Evolutionary conservation across 2,888 invertebrate genomes (phyloP), one percentile per base, ranked within the genome.

Genomic region (Acanthopleura granulata): DNA sequence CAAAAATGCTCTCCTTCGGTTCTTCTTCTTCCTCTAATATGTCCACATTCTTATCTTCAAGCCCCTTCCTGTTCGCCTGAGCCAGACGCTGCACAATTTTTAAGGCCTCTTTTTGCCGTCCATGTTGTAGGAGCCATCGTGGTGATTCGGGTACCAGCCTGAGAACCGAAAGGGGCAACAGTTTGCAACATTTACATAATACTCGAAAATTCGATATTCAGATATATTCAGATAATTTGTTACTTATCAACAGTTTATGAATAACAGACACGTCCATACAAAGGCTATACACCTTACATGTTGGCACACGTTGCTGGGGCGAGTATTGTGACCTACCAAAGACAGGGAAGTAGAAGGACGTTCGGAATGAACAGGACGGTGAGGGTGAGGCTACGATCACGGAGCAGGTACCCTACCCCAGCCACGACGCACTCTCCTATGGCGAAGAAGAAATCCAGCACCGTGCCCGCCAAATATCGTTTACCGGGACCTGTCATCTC

Each of bases 391-490:
- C 25, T 66, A 27, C 66, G 22, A 27, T 66, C 66, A 27, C 66
- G 22, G 15, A 66, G 29, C 29, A 66, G 25, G 66, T 66, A 66
- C 16, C 66, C 66, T 1, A 66, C 66, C 29, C 25, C 66, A 27
- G 66, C 66, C 22, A 66, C 66, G 3, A 25, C 6, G 25, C 66
- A 66, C 25, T 66, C 66, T 6, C 71, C 71, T 4, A 25, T 3
- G n/a, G 71, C 71, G n/a, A 49, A 49, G 49, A 71, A 71, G 71
- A 71, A 71, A 49, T 71, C 49, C 25, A 71, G 18, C 18, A 40
- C n/a, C 16, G 49, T 71, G 4, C 71, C 71, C 6, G 71, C 40
- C 1, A 4, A 49, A n/a, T 29, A 49, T 40, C 71, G 30, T 18
- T 40, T 49, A 16, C 15, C 15, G 1, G 71, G 71, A 30, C 71